Percentiles rank a stretch among this genome's conserved stretches.
phyloP scores from a whole-genome alignment of 2,797 vertebrate genomes.

The Enoplosus armatus region DNA sequence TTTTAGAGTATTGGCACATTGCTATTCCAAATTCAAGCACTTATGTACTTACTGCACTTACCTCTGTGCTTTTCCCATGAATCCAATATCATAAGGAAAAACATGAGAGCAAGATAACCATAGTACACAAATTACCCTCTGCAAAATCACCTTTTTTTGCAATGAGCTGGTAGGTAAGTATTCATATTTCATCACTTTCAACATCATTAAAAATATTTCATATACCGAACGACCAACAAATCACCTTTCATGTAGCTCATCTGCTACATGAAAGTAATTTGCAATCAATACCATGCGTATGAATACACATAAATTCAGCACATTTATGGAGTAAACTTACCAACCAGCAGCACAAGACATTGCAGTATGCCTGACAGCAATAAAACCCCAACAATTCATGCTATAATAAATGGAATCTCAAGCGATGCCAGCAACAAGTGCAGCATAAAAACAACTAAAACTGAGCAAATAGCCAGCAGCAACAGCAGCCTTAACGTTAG shows the following conservation, averaged over 20 bases:
- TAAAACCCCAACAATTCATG: conserved; percentile 19
- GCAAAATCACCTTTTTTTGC: conserved; percentile 6
- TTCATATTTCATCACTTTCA: conserved; percentile 10
- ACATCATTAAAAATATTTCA: conserved; percentile 22
- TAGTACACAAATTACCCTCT: conserved; percentile 7
- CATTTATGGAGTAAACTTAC: conserved; percentile 24
- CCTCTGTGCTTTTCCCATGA: background rate
- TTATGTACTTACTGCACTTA: background rate
- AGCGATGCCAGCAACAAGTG: conserved; percentile 19
- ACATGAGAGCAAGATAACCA: background rate
- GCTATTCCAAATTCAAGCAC: background rate
- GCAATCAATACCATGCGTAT: conserved; percentile 28
- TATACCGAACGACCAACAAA: conserved; percentile 19
- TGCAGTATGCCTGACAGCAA: background rate
- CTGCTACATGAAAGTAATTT: conserved; percentile 27
- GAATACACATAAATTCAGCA: conserved; percentile 27
- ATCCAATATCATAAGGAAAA: conserved; percentile 3
- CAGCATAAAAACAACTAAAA: conserved; percentile 15
- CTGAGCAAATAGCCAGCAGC: conserved; percentile 28
- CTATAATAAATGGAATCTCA: conserved; percentile 20
- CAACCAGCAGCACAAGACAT: conserved; percentile 1
- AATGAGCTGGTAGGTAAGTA: background rate
- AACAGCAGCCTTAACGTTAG: background rate
- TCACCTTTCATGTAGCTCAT: conserved; percentile 1
- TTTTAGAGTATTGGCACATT: background rate